Conservation (phyloP, 64 coral and sea anemone species). For the Astreopora myriophthalma region DNA sequence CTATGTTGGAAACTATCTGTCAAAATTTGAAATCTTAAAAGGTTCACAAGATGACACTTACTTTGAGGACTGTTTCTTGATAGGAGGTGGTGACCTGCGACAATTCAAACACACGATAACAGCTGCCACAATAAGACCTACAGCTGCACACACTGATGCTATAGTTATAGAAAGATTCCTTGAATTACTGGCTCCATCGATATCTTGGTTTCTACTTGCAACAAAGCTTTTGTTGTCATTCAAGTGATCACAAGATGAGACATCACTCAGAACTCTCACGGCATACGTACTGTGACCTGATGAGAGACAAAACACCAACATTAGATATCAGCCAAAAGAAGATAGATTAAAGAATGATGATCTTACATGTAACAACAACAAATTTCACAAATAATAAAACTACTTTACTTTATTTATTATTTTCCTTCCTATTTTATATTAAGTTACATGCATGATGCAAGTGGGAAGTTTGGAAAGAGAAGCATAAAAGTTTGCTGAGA, state of each 20-base stretch:
- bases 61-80: constrained; percentile 71
- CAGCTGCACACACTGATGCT: constrained; percentile 70
- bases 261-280: constrained; percentile 52
- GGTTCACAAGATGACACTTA: constrained; percentile 16
- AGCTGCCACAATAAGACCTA: constrained; percentile 69
- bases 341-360: too few species aligned
- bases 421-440: too few species aligned
- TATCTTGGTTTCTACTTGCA: background rate
- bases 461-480: too few species aligned
- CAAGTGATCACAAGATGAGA: constrained; percentile 37
- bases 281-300: constrained; percentile 70
- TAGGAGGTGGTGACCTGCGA: constrained; percentile 43
- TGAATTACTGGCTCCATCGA: background rate
- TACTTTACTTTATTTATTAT: too few species aligned
- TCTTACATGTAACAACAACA: too few species aligned
- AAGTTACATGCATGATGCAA: too few species aligned
- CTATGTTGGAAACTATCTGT: too few species aligned
- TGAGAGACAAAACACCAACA: background rate
- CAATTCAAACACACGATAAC: constrained; percentile 79
- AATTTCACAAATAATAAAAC: too few species aligned
- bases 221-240: background rate
- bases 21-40: too few species aligned
- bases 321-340: too few species aligned
- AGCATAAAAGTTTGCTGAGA: too few species aligned
- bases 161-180: constrained; percentile 73